Evolutionary conservation across 2,888 invertebrate species (phyloP).

Genomic region (Dioctria rufipes): DNA sequence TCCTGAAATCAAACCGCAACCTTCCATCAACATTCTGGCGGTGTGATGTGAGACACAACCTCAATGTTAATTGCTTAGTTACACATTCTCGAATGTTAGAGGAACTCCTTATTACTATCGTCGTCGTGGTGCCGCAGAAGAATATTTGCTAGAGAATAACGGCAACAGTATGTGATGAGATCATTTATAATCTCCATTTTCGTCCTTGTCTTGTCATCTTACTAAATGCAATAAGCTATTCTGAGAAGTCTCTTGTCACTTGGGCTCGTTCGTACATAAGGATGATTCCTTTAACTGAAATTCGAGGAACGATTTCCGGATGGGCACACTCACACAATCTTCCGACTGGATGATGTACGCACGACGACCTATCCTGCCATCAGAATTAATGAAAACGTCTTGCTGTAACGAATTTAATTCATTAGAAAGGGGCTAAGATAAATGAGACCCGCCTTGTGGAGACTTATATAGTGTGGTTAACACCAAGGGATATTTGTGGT

Average conservation of each 20-base stretch:
- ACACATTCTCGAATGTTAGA: conserved; percentile 2
- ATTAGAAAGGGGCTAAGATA: conserved; percentile 55
- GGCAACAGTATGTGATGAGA: conserved; percentile 2
- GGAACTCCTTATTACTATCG: not conserved
- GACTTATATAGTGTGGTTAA: conserved; percentile 21
- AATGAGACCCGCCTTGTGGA: conserved; percentile 50
- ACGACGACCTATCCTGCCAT: conserved; percentile 26
- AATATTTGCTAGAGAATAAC: not conserved
- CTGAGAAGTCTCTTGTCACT: not conserved
- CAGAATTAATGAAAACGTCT: conserved; percentile 58
- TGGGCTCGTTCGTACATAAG: not conserved
- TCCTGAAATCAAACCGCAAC: not conserved
- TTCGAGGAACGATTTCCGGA: not conserved
- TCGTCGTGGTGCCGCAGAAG: not conserved
- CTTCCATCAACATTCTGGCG: not conserved
- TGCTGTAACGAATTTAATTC: conserved; percentile 57
- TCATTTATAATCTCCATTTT: conserved; percentile 11
- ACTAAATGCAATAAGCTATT: conserved; percentile 16
- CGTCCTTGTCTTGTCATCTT: conserved; percentile 10
- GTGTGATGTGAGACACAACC: conserved; percentile 2
- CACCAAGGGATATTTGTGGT: conserved; percentile 39
- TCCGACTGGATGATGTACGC: conserved; percentile 13
- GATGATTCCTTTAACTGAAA: not conserved
- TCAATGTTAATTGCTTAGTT: conserved; percentile 32
- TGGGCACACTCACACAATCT: not conserved